Evolutionary conservation across 2,797 vertebrate genomes (phyloP).

Genomic region (Miichthys miiuy): DNA sequence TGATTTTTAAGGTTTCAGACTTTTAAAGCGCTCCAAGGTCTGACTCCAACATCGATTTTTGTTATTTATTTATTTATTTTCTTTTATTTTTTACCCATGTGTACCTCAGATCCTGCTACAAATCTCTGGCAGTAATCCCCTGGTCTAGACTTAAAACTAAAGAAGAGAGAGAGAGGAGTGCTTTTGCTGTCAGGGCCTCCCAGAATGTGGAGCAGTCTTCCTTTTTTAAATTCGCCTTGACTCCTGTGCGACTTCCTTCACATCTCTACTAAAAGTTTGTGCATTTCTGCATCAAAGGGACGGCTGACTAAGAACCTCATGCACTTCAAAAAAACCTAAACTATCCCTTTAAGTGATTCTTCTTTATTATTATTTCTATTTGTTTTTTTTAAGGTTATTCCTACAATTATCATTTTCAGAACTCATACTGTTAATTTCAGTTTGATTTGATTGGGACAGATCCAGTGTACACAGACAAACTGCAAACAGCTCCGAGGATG

Average conservation of each 20-base stretch:
- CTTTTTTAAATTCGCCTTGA: not conserved
- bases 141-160: not conserved
- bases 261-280: not conserved
- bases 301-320: too few species aligned
- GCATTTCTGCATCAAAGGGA: not conserved
- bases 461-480: too few species aligned
- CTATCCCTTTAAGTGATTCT: too few species aligned
- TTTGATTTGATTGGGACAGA: too few species aligned
- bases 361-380: not conserved
- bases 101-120: not conserved
- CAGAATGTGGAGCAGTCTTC: not conserved
- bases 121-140: constrained; percentile 1
- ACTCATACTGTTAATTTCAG: not conserved
- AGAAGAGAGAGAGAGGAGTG: not conserved
- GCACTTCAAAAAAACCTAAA: too few species aligned
- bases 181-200: not conserved
- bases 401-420: not conserved
- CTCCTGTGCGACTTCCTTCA: not conserved
- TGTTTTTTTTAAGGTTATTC: not conserved
- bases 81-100: not conserved
- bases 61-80: too few species aligned
- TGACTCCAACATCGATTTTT: not conserved
- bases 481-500: not conserved
- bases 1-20: not conserved
- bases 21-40: not conserved